These are phyloP conservation scores for Drosophila bunnanda DNA, from an alignment of 2,888 invertebrate genomes.

Conservation along the genomic window DNA sequence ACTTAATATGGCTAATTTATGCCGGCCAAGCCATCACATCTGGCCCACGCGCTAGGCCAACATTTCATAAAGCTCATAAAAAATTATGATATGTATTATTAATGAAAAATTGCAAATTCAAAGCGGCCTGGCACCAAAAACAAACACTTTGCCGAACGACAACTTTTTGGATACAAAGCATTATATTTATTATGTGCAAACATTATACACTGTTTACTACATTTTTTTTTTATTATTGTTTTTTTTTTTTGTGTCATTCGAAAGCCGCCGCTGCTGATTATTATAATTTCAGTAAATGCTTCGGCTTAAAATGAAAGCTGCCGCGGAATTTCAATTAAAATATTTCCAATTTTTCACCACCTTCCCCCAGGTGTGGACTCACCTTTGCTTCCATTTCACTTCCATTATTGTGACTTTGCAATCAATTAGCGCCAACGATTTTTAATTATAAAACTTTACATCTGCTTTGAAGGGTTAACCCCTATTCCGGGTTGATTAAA, in stretches of 20 bases:
- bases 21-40: constrained; percentile 52
- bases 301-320: constrained; percentile 48
- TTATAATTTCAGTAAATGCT: constrained; percentile 54
- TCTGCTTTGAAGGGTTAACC: constrained; percentile 17
- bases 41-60: constrained; percentile 40
- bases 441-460: constrained; percentile 52
- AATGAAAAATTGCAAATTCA: constrained; percentile 67
- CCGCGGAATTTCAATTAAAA: constrained; percentile 59
- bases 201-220: constrained; percentile 54
- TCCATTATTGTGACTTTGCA: constrained; percentile 27
- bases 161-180: constrained; percentile 34
- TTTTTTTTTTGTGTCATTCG: constrained; percentile 18
- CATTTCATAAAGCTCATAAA: constrained; percentile 43
- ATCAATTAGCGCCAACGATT: constrained; percentile 51
- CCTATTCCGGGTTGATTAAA: constrained; percentile 39
- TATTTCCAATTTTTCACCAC: constrained; percentile 32
- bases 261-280: constrained; percentile 39
- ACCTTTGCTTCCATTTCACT: constrained; percentile 20
- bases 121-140: constrained; percentile 12
- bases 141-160: constrained; percentile 13
- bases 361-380: not conserved
- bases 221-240: constrained; percentile 29
- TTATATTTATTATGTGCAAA: constrained; percentile 64
- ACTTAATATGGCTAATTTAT: constrained; percentile 68
- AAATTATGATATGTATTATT: constrained; percentile 60